Conservation (phyloP, 1,140 invertebrate genomes). For the Heliconius eleuchia region DNA sequence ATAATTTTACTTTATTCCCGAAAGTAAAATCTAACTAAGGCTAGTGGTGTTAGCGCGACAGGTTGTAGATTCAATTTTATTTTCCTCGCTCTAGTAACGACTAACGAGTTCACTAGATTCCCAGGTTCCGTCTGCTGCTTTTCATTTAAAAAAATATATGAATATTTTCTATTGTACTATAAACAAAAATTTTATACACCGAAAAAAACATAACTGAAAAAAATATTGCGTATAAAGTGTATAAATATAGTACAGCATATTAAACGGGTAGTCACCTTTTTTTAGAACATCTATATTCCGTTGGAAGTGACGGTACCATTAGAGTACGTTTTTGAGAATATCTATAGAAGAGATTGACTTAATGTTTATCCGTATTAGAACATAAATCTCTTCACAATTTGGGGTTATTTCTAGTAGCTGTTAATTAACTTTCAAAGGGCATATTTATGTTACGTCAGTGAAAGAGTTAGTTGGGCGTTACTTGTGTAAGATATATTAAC, state of each 20-base stretch:
- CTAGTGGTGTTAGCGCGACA: too few relatives aligned
- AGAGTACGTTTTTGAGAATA: conserved; percentile 25
- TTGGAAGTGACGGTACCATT: conserved; percentile 27
- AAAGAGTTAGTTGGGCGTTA: conserved; percentile 5
- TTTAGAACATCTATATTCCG: conserved; percentile 28
- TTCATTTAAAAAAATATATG: too few relatives aligned
- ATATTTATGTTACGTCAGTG: conserved; percentile 26
- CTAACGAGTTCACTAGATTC: too few relatives aligned
- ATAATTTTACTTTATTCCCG: too few relatives aligned
- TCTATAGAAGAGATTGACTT: conserved; percentile 23
- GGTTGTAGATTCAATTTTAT: too few relatives aligned
- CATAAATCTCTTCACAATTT: conserved; percentile 41
- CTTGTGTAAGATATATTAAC: neutral
- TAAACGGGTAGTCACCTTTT: neutral
- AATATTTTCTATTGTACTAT: too few relatives aligned
- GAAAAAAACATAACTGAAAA: neutral
- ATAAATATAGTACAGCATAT: neutral
- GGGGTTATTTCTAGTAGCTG: conserved; percentile 25
- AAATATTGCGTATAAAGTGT: neutral
- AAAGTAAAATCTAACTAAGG: too few relatives aligned
- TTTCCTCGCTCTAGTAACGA: too few relatives aligned
- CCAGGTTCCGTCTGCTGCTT: too few relatives aligned
- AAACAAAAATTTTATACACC: too few relatives aligned
- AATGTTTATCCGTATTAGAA: conserved; percentile 36
- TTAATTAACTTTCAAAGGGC: conserved; percentile 30